These are phyloP conservation scores for Phoebastria nigripes DNA, from an alignment of 2,797 vertebrate species.

Conservation along the genomic window DNA sequence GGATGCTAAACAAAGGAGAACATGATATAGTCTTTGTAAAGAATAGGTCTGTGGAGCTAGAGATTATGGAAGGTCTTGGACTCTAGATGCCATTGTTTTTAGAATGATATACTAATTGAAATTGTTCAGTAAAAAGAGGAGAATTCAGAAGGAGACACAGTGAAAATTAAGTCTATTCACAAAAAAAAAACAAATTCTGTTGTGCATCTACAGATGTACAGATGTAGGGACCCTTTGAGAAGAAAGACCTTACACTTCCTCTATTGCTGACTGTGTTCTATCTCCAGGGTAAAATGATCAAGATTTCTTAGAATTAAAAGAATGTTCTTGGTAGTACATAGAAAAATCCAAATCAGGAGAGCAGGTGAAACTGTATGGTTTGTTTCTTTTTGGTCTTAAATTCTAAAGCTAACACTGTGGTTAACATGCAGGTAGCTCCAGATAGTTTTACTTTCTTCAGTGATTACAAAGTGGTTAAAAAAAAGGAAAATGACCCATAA, in stretches of 20 bases:
- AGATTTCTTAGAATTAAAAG: background rate
- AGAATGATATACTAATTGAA: background rate
- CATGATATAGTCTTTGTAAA: background rate
- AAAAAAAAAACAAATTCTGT: background rate
- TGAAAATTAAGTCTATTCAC: background rate
- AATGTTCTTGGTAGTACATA: background rate
- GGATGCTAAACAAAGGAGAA: background rate
- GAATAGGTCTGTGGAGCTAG: background rate
- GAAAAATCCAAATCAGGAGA: background rate
- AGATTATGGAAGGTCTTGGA: background rate
- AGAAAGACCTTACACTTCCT: background rate
- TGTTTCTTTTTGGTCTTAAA: background rate
- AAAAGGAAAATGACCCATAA: background rate
- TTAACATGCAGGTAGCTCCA: background rate
- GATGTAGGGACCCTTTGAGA: background rate
- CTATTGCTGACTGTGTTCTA: background rate
- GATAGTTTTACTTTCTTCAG: background rate
- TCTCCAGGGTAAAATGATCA: background rate
- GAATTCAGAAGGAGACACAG: background rate
- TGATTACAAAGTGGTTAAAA: background rate
- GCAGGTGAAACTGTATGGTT: background rate
- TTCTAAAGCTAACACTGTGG: background rate
- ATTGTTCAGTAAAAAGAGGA: background rate
- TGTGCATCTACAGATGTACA: background rate
- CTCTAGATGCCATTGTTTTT: background rate